Base-by-base conservation (phyloP, 2,113 vertebrate genomes). In the Callionymus lyra region DNA sequence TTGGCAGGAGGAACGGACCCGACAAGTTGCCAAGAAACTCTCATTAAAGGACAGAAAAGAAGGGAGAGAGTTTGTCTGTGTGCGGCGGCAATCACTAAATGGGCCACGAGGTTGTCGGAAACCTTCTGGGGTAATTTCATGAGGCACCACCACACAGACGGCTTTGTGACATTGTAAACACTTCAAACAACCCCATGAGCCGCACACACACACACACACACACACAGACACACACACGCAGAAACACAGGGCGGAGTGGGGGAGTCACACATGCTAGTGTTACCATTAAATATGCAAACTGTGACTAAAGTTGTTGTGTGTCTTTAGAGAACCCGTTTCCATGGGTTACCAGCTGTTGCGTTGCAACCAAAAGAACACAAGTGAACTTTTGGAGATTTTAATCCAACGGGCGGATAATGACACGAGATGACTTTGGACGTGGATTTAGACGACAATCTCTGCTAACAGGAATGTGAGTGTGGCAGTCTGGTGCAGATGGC, bases 211-310 rank as follows among this genome's bases (percentile, higher is more conserved):
- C n/a, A n/a, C n/a, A n/a, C n/a, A n/a, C n/a, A n/a, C n/a, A n/a
- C n/a, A n/a, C n/a, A n/a, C n/a, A n/a, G n/a, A n/a, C n/a, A n/a
- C n/a, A n/a, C 46, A 12, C 14, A 19, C 6, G n/a, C 6, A 41
- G 27, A 34, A 3, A 31, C n/a, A 14, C 39, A 13, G 53, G 21
- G 21, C 4, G 21, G 21, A 27, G n/a, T n/a, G n/a, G n/a, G n/a
- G n/a, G n/a, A n/a, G n/a, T 56, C 51, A 54, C 31, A 46, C 50
- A 50, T 65, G 36, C 65, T 82, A 14, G 31, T 41, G 65, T 77
- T 79, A 59, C 73, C 60, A 77, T 79, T 1, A 77, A 77, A 79
- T 56, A 79, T 74, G 47, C 68, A 79, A 75, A 66, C 37, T 32
- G 34, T 34, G 50, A 16, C 46, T 14, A 2, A 60, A 68, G 5